Base-by-base conservation (phyloP, 2,888 invertebrate species). In the Gastrophysa polygoni region DNA sequence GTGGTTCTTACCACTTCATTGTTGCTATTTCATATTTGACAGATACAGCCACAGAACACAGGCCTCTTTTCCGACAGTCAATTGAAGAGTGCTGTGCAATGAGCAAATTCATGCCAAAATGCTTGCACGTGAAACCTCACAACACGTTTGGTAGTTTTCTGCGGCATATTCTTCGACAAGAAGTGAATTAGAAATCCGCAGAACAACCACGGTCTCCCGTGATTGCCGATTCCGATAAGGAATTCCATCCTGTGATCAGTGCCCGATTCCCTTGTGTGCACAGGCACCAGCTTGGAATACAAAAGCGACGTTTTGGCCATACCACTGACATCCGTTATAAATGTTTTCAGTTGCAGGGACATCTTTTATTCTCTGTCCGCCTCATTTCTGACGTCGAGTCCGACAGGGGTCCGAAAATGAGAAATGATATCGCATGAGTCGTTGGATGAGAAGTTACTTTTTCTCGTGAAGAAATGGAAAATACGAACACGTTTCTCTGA, bases 161-260 rank as follows among this genome's bases (percentile, higher is more conserved):
- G n/a, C n/a, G n/a, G n/a, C n/a, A n/a, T n/a, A n/a, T n/a, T n/a
- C 20, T 16, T 20, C 10, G 14, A 20, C 56, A 68, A 68, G 67
- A 71, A 72, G 71, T 74, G 75, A 74, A 76, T 77, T 77, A 77
- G 73, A 75, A 77, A 75, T 68, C 77, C 59, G 73, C 73, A 75
- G 71, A 62, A 66, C 73, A 71, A 68, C 65, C 68, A 66, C 60
- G 62, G 62, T 63, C 68, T 68, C 71, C 69, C 69, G 70, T 73
- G 77, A 77, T 78, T 77, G 74, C 73, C 74, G 73, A 76, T 78
- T 71, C 75, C 73, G 76, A 77, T 77, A 77, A 78, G 76, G 72
- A 78, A 77, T 78, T 78, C 78, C 66, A 74, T 70, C 69, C 71
- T 68, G 73, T 70, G 73, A 73, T 73, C 75, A 72, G 59, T 61